Conservation (phyloP, 2,888 invertebrate species). For the Sthenelais limicola region DNA sequence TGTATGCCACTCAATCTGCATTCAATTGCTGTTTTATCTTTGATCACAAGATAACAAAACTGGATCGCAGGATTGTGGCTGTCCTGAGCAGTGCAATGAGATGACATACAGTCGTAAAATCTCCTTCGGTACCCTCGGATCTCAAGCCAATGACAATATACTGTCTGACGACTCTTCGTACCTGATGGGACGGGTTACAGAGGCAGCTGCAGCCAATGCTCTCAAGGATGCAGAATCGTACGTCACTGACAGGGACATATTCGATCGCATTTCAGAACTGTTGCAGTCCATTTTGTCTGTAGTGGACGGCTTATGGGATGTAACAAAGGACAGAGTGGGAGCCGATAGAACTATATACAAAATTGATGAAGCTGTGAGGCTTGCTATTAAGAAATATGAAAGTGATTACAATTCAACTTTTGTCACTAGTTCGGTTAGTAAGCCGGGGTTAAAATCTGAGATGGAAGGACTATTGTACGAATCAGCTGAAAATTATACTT, state of each 20-base stretch:
- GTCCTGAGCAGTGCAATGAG: slow-evolving; percentile 27
- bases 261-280: neutral
- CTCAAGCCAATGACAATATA: neutral
- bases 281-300: neutral
- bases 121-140: slow-evolving; percentile 4
- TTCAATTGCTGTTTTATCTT: no score
- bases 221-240: slow-evolving; percentile 7
- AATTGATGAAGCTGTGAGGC: no score
- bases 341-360: no score
- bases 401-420: no score
- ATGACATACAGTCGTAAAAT: neutral
- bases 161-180: neutral
- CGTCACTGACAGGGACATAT: neutral
- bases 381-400: no score
- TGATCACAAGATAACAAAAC: no score
- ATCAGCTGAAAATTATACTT: no score
- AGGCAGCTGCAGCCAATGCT: neutral
- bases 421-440: no score
- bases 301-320: slow-evolving; percentile 5
- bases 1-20: no score
- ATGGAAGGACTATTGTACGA: no score
- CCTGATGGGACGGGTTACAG: neutral
- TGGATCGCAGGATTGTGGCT: neutral
- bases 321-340: no score
- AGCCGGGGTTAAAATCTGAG: no score